Evolutionary conservation across 2,888 invertebrate species (phyloP), one percentile per base, ranked within the genome.

Genomic region (Pollenia labialis): DNA sequence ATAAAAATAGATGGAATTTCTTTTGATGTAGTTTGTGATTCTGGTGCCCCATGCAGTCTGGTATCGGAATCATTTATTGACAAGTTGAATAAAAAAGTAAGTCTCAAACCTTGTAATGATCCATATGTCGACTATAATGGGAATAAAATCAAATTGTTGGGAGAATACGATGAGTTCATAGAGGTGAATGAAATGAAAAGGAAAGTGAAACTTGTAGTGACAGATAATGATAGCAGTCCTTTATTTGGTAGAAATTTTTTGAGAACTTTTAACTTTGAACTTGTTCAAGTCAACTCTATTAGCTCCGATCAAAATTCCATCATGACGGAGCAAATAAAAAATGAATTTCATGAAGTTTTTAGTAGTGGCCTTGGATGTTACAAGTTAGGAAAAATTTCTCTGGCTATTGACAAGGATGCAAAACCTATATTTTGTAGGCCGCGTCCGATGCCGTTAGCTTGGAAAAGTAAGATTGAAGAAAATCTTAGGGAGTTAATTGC

Each of bases 271-370:
- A 77, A 72, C 42, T 85, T 85, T 72, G 76, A 81, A 66, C 77
- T 77, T 58, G 68, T 81, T 18, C 71, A 85, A 82, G 52, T 85
- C 23, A 81, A 74, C 42, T 52, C 42, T 58, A 60, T 82, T 75
- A 40, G 32, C 11, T 75, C 44, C 48, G 50, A 74, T 18, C 62
- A 79, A 58, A 10, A 23, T 23, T 23, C 23, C 23, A 23, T 23
- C 23, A 23, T 23, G 23, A 23, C 23, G 23, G 23, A 23, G 23
- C 23, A 23, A 23, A 23, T 23, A 23, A 23, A 23, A 2, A 23
- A 23, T 23, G 1, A 2, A 23, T 23, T 23, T 23, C 23, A 23
- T 23, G 23, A 23, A 23, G 23, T 23, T 23, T 23, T 23, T 23
- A 23, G 23, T 23, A 23, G 23, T 23, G 23, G 23, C 23, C 23